phyloP scores from a whole-genome alignment of 2,113 vertebrate genomes.

The Scomber scombrus region DNA sequence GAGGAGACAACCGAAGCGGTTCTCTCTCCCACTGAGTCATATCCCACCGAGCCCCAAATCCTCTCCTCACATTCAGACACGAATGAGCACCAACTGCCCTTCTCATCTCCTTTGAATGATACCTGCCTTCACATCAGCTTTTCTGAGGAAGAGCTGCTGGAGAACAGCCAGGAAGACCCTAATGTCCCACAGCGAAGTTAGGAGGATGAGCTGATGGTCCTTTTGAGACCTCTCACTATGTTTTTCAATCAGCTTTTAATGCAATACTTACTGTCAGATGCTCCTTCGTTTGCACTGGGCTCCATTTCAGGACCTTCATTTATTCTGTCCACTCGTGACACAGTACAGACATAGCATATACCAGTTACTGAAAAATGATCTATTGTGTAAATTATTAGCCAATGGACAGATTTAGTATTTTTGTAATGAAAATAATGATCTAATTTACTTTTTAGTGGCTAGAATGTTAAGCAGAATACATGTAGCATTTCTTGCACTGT shows the following conservation, averaged over 20 bases:
- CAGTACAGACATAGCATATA: slow-evolving; percentile 42
- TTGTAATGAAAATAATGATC: slow-evolving; percentile 71
- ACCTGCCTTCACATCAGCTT: slow-evolving; percentile 91
- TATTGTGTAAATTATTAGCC: slow-evolving; percentile 65
- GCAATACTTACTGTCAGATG: slow-evolving; percentile 43
- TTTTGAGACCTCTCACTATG: slow-evolving; percentile 22
- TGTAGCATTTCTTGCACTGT: slow-evolving; percentile 72
- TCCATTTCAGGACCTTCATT: slow-evolving; percentile 56
- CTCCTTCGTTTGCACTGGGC: slow-evolving; percentile 53
- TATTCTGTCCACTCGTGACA: slow-evolving; percentile 53
- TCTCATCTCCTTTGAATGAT: slow-evolving; percentile 79
- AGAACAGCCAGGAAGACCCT: slow-evolving; percentile 77
- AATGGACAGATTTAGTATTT: slow-evolving; percentile 77
- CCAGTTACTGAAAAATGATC: slow-evolving; percentile 45
- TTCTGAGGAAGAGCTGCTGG: slow-evolving; percentile 88
- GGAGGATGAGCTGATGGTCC: background rate
- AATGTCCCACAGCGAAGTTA: slow-evolving; percentile 70
- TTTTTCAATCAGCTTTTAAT: slow-evolving; percentile 49
- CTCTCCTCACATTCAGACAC: slow-evolving; percentile 44
- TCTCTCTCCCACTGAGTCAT: slow-evolving; percentile 20
- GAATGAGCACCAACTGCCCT: slow-evolving; percentile 66
- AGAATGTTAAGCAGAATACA: slow-evolving; percentile 65
- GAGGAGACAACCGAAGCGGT: slow-evolving; percentile 52
- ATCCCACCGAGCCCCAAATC: slow-evolving; percentile 18
- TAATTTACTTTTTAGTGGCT: slow-evolving; percentile 65